Percentiles rank a stretch among this genome's conserved stretches.
Evolutionary conservation across 2,113 vertebrate species (phyloP).

Genomic region (Prietella phreatophila): DNA sequence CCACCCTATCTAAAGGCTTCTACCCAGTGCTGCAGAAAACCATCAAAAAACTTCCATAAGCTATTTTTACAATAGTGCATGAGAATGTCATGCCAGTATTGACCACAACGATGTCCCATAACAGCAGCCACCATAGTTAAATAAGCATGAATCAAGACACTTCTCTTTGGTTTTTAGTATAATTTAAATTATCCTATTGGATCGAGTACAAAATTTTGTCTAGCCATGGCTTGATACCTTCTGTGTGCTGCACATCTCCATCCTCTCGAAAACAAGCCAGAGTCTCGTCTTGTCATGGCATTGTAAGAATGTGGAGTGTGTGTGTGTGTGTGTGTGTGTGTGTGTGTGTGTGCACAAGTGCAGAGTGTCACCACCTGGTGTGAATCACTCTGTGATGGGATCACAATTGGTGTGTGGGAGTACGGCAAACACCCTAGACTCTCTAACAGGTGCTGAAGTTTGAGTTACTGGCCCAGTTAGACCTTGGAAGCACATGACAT

Average conservation of each 20-base stretch:
- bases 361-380: constrained; percentile 75
- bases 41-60: constrained; percentile 17
- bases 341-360: background rate
- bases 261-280: constrained; percentile 32
- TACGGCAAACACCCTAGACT: constrained; percentile 62
- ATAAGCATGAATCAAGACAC: background rate
- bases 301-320: constrained; percentile 20
- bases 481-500: constrained; percentile 36
- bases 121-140: background rate
- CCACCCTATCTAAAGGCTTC: constrained; percentile 16
- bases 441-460: constrained; percentile 86
- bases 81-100: constrained; percentile 16
- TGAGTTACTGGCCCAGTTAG: constrained; percentile 79
- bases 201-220: background rate
- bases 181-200: background rate
- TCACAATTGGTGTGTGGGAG: constrained; percentile 81
- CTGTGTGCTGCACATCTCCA: background rate
- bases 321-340: background rate
- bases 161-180: background rate
- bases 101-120: background rate
- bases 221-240: background rate
- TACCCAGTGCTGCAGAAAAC: background rate
- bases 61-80: constrained; percentile 28
- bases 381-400: constrained; percentile 77
- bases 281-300: constrained; percentile 34